Evolutionary conservation across 2,797 vertebrate genomes (phyloP).

Genomic region (Sebastes alutus): DNA sequence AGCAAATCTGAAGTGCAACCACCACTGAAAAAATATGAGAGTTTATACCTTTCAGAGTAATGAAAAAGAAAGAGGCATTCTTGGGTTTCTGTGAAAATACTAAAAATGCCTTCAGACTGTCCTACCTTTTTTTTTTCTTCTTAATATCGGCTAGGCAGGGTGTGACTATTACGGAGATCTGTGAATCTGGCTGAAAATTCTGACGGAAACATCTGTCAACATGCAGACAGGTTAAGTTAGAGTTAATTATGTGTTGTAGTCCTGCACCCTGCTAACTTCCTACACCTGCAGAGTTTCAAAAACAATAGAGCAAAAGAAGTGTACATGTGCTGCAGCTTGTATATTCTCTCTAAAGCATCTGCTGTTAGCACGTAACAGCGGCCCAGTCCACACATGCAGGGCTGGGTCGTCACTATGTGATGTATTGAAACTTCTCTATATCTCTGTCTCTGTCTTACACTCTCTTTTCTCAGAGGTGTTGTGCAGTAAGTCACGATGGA

Average conservation of each 20-base stretch:
- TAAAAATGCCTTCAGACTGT: slow-evolving; percentile 83
- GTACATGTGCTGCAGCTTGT: slow-evolving; percentile 48
- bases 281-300: slow-evolving; percentile 55
- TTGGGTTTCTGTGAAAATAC: slow-evolving; percentile 82
- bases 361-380: slow-evolving; percentile 29
- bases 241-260: slow-evolving; percentile 70
- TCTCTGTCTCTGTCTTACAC: slow-evolving; percentile 37
- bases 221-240: slow-evolving; percentile 88
- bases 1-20: slow-evolving; percentile 83
- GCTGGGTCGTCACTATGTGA: slow-evolving; percentile 58
- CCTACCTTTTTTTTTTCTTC: slow-evolving; percentile 91
- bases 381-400: slow-evolving; percentile 81
- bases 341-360: slow-evolving; percentile 52
- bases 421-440: slow-evolving; percentile 47
- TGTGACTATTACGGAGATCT: slow-evolving; percentile 85
- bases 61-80: slow-evolving; percentile 85
- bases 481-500: slow-evolving; percentile 78
- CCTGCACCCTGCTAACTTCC: slow-evolving; percentile 51
- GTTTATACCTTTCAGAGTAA: slow-evolving; percentile 81
- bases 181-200: slow-evolving; percentile 85
- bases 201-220: slow-evolving; percentile 90
- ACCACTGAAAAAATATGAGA: slow-evolving; percentile 81
- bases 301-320: slow-evolving; percentile 44
- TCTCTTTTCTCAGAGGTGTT: slow-evolving; percentile 77
- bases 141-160: slow-evolving; percentile 87